Conservation (phyloP, 1,140 invertebrate species). For the Chlorops oryzae region DNA sequence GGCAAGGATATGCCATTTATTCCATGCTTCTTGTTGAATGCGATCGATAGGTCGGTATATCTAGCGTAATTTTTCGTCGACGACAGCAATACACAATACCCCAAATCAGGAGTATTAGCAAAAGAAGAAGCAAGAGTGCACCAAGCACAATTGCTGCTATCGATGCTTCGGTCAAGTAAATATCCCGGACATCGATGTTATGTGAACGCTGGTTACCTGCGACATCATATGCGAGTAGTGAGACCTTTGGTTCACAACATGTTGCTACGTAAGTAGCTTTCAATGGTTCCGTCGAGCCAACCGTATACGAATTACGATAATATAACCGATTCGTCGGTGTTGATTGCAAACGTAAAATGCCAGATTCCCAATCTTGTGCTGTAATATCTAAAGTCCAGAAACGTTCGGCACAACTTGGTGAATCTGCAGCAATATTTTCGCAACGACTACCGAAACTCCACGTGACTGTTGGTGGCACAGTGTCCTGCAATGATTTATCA, state of each 20-base stretch:
- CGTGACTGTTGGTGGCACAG: conserved; percentile 43
- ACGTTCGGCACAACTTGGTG: conserved; percentile 51
- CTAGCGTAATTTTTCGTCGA: conserved; percentile 48
- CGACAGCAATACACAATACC: conserved; percentile 53
- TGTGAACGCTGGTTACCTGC: conserved; percentile 54
- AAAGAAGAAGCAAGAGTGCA: conserved; percentile 49
- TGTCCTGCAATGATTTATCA: conserved; percentile 35
- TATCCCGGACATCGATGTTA: conserved; percentile 53
- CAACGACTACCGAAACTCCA: conserved; percentile 51
- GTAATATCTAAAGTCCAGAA: conserved; percentile 58
- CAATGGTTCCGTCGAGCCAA: conserved; percentile 54
- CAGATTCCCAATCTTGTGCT: conserved; percentile 54
- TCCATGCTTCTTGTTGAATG: conserved; percentile 45
- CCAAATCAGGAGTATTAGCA: conserved; percentile 48
- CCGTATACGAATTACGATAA: conserved; percentile 50
- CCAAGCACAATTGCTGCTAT: conserved; percentile 55
- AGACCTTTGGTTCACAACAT: conserved; percentile 56
- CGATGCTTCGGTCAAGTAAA: conserved; percentile 44
- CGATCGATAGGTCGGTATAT: conserved; percentile 51
- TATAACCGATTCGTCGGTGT: conserved; percentile 49
- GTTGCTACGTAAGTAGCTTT: conserved; percentile 56
- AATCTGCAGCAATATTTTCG: conserved; percentile 25
- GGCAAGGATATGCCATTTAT: too few species aligned
- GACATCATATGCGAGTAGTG: conserved; percentile 55
- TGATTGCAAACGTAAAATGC: conserved; percentile 55